Base-by-base conservation (phyloP, 1,140 invertebrate species). In the Choristoneura fumiferana region DNA sequence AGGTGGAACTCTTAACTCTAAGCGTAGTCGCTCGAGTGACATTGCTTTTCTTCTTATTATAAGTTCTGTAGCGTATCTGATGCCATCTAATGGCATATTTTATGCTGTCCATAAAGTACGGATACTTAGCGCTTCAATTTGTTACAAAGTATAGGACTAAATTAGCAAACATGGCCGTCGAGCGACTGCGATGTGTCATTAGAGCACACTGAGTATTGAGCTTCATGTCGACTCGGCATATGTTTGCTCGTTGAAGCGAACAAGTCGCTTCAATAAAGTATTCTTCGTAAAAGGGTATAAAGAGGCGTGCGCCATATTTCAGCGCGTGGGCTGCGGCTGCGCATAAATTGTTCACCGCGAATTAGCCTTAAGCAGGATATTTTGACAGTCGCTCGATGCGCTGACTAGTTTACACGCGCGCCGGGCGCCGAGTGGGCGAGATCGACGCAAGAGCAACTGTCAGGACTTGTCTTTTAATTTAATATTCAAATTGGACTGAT, bases 251-350 rank as follows among this genome's bases (percentile, higher is more conserved):
- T 73, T 79, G 73, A 84, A 76, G 67, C 76, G 63, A 62, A 54
- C 71, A 63, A 71, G 63, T 73, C 69, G 62, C 70, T 72, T 78
- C 75, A 74, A 86, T 86, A 85, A 83, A 84, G 22, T 84, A 73
- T 62, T 76, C 53, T 66, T 74, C 81, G 73, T 84, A 84, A 84
- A 85, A 81, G 82, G 80, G 73, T 77, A 72, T 73, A 76, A 80
- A 76, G 69, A 78, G 73, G 70, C 77, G 71, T 76, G 60, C 71
- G 64, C 73, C 68, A 71, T 87, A 80, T 79, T 83, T 85, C 72
- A 85, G 69, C 67, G 69, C 76, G 75, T 81, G 74, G 81, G 79
- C 62, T 65, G 77, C 60, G 81, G 79, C 62, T 65, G 77, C 60
- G 56, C 71, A 81, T 84, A 84, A 87, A 84, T 82, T 78, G 72